These are phyloP conservation scores for Sebastes matsubarae DNA, from an alignment of 2,797 vertebrate species.

Conservation along the genomic window DNA sequence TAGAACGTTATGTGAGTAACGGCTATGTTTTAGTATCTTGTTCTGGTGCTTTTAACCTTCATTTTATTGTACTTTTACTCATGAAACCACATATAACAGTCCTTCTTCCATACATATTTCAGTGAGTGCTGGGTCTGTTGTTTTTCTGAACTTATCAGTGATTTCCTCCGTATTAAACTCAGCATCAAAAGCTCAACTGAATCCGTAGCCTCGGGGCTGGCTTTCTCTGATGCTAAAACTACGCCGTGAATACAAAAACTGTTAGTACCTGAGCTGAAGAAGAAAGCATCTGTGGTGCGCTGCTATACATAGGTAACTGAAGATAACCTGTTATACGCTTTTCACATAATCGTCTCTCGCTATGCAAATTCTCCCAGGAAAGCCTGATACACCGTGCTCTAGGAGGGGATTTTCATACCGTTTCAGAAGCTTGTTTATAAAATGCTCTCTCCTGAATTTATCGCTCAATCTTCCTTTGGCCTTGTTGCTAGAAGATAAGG, in stretches of 20 bases:
- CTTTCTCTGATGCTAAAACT: constrained; percentile 24
- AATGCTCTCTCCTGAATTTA: neutral
- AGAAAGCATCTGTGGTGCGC: neutral
- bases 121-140: constrained; percentile 7
- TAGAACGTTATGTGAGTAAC: neutral
- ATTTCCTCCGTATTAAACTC: constrained; percentile 29
- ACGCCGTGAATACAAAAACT: constrained; percentile 30
- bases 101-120: neutral
- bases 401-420: neutral
- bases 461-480: neutral
- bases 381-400: neutral
- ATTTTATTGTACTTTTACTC: neutral
- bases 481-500: constrained; percentile 35
- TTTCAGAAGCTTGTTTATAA: constrained; percentile 15
- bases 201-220: constrained; percentile 40
- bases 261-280: constrained; percentile 6
- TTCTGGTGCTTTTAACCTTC: neutral
- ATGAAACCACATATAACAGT: neutral
- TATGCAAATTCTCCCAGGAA: constrained; percentile 26
- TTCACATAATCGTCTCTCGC: constrained; percentile 29
- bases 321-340: constrained; percentile 32
- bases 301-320: constrained; percentile 5
- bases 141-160: constrained; percentile 22
- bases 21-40: neutral
- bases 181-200: constrained; percentile 25